Percentiles rank a stretch among this genome's conserved stretches.
phyloP scores from a whole-genome alignment of 2,113 vertebrate species.

The Pardalotus punctatus region DNA sequence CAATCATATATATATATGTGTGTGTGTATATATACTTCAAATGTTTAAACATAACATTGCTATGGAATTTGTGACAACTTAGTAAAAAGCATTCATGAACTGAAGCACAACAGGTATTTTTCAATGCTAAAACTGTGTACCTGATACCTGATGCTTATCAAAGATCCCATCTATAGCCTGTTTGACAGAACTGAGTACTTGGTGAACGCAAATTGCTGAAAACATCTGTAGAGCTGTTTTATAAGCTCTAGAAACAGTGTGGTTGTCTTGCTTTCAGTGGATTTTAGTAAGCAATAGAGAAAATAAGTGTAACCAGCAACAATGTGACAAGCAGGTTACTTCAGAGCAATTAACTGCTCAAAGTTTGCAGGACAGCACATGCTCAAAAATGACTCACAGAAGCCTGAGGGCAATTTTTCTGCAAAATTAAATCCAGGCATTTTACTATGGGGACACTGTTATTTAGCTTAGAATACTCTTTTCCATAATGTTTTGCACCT shows the following conservation, averaged over 20 bases:
- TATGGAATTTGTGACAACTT: neutral
- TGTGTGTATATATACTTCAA: neutral
- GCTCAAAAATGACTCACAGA: neutral
- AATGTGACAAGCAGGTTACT: neutral
- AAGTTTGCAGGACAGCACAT: neutral
- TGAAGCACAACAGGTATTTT: neutral
- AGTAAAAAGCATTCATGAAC: neutral
- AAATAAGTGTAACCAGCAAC: neutral
- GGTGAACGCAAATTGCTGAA: neutral
- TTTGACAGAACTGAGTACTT: neutral
- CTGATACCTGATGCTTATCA: neutral
- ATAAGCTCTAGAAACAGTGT: neutral
- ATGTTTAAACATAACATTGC: neutral
- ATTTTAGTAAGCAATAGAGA: neutral
- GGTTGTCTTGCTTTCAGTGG: neutral
- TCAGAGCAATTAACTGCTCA: neutral
- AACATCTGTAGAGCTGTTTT: neutral
- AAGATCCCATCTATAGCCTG: neutral
- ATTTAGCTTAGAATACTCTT: neutral
- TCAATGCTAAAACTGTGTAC: neutral
- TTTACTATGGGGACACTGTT: neutral
- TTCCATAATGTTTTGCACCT: neutral
- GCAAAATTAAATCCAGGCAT: neutral
- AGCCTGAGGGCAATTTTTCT: neutral
- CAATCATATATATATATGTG: fast-evolving